Percentiles rank a stretch among this genome's conserved stretches.
phyloP scores from a whole-genome alignment of 2,113 vertebrate species.

The Piaya cayana region DNA sequence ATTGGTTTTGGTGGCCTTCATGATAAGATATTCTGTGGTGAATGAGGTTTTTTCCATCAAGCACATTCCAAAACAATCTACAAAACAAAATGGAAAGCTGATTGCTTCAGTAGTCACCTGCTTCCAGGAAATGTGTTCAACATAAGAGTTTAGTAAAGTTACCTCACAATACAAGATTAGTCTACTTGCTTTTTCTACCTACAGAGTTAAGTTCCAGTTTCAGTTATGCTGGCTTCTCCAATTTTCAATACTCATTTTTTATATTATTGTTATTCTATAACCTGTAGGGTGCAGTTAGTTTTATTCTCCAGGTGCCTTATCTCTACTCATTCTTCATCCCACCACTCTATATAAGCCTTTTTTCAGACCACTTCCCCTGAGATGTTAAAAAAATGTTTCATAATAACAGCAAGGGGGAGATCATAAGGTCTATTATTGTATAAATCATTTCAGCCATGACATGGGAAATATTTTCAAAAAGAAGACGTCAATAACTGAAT shows the following conservation, averaged over 20 bases:
- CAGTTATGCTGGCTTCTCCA: neutral
- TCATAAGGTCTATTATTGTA: neutral
- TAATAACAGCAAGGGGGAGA: neutral
- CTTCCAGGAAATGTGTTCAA: neutral
- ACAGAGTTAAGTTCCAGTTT: neutral
- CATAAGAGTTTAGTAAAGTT: neutral
- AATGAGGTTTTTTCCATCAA: neutral
- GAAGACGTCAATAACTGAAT: neutral
- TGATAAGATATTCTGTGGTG: neutral
- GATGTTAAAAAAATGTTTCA: neutral
- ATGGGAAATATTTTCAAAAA: constrained; percentile 46
- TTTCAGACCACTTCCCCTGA: neutral
- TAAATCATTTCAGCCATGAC: constrained; percentile 34
- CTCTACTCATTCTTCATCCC: neutral
- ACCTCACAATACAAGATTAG: neutral
- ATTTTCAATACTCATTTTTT: neutral
- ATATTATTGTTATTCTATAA: constrained; percentile 20
- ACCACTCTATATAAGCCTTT: neutral
- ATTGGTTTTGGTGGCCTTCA: neutral
- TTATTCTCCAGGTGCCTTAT: constrained; percentile 24
- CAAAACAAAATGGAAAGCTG: neutral
- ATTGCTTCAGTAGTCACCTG: neutral
- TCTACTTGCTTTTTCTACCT: neutral
- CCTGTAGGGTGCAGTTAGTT: neutral
- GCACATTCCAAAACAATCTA: neutral